Percentiles rank a stretch among this genome's conserved stretches.
Evolutionary conservation across 2,113 vertebrate genomes (phyloP).

Genomic region (Corythoichthys haematopterus): DNA sequence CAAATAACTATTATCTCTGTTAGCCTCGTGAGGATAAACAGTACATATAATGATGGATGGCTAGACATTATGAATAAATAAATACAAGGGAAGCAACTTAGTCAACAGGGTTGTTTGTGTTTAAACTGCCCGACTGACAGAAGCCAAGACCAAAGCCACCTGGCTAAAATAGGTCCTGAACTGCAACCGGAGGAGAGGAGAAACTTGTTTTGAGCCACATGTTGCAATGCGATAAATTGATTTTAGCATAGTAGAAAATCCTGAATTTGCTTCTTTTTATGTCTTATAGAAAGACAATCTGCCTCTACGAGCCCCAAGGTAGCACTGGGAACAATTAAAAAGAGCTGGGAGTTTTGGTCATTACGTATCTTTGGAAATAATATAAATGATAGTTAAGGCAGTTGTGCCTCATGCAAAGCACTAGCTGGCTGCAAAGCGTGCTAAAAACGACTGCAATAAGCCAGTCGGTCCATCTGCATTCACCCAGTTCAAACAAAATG

Average conservation of each 20-base stretch:
- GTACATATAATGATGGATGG: too few species aligned
- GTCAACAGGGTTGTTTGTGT: too few species aligned
- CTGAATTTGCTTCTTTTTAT: conserved; percentile 9
- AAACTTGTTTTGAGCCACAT: conserved; percentile 16
- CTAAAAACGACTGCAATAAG: not conserved
- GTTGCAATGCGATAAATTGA: conserved; percentile 21
- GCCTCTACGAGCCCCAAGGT: conserved; percentile 18
- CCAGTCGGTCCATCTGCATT: not conserved
- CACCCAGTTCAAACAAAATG: conserved; percentile 12
- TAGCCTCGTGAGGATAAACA: too few species aligned
- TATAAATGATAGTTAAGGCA: conserved; percentile 33
- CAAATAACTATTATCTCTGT: too few species aligned
- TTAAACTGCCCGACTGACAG: too few species aligned
- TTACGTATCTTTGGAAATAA: conserved; percentile 37
- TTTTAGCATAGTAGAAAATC: conserved; percentile 19
- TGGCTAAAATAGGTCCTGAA: too few species aligned
- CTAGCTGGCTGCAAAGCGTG: conserved; percentile 12
- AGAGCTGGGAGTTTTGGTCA: conserved; percentile 19
- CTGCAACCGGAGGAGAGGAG: not conserved
- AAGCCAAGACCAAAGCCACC: too few species aligned
- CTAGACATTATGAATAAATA: too few species aligned
- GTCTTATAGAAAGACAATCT: conserved; percentile 31
- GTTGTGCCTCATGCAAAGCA: conserved; percentile 21
- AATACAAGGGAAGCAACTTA: too few species aligned
- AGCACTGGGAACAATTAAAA: conserved; percentile 41